Evolutionary conservation across 2,888 invertebrate species (phyloP), one percentile per base, ranked within the genome.

Genomic region (Rhyacophila evoluta): DNA sequence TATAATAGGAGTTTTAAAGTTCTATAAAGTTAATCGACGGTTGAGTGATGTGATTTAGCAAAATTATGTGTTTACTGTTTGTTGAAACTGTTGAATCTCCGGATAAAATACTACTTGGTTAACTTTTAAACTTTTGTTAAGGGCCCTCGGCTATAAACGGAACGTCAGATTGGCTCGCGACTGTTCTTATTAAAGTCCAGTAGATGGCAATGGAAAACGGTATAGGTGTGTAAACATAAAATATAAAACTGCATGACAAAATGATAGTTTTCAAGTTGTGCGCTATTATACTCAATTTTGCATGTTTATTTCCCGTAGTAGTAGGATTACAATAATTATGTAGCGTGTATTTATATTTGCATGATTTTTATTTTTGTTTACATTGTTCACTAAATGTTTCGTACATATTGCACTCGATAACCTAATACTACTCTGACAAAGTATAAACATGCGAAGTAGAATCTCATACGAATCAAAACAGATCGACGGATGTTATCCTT

Each of bases 171-270:
- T 39, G 73, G 74, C 76, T 77, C 69, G 36, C 76, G 70, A 77
- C 70, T 78, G 72, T 72, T 77, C 71, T 79, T 72, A 67, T 75
- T 69, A 75, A 41, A 75, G 38, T 73, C 76, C 78, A 74, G 73
- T 81, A 70, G 74, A 78, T 74, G 78, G 73, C 75, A 75, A 81
- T 81, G 81, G 81, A 81, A 76, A 79, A 81, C 81, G 81, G 79
- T 77, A 79, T 81, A 81, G 81, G 81, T 81, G 81, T 81, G 81
- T 81, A 81, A 81, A 75, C 74, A 78, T 73, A 37, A 76, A 55
- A 68, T 78, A 76, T 27, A 71, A 76, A 81, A 77, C 79, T 81
- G 81, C 81, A 81, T 79, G 81, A 75, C 77, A 79, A 55, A 39
- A 77, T 67, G 36, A 69, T 55, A 39, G 36, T 38, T 68, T 41